A percentile compares a stretch with the other conserved stretches of the same genome.
Conservation (phyloP, 2,113 vertebrate species). For the Chloebia gouldiae region DNA sequence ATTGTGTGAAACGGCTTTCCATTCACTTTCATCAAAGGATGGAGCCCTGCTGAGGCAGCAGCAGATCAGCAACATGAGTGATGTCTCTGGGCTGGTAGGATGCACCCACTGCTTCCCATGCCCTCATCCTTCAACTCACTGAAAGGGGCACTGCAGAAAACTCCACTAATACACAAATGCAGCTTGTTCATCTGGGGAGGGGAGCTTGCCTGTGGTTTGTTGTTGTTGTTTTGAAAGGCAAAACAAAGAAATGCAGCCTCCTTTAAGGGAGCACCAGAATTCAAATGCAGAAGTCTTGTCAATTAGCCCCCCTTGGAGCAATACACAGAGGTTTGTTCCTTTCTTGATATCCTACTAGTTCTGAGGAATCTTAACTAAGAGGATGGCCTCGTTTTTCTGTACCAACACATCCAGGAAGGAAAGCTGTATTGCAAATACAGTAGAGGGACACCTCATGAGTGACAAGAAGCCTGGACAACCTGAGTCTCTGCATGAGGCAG, state of each 20-base stretch:
- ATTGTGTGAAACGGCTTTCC: neutral
- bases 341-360: neutral
- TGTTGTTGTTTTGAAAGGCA: neutral
- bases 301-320: neutral
- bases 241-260: neutral
- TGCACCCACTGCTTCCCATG: neutral
- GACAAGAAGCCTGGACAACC: neutral
- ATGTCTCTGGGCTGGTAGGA: neutral
- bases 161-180: neutral
- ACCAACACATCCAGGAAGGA: neutral
- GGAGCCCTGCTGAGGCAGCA: neutral
- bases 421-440: neutral
- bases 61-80: accelerated
- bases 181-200: neutral
- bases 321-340: neutral
- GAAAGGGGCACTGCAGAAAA: neutral
- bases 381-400: neutral
- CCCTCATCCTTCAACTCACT: neutral
- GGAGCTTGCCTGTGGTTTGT: neutral
- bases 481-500: neutral
- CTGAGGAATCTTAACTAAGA: neutral
- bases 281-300: neutral
- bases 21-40: neutral
- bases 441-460: neutral
- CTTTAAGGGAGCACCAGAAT: neutral